Percentiles rank a stretch among this genome's conserved stretches.
phyloP scores from a whole-genome alignment of 2,888 invertebrate genomes.

The Chymomyza fuscimana region DNA sequence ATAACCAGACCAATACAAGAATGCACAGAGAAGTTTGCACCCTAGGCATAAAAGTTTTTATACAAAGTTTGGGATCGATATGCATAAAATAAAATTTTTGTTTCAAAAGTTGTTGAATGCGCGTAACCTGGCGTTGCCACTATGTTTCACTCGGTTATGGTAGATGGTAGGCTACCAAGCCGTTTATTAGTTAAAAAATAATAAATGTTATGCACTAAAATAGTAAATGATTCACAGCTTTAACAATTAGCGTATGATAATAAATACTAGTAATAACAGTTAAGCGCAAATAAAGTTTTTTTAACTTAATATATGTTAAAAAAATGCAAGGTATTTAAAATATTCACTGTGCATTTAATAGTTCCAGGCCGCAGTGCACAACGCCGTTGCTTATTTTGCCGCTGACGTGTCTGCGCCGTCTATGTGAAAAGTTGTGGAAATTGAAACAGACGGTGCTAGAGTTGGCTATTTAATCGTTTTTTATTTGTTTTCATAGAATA shows the following conservation, averaged over 20 bases:
- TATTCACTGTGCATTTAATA: not conserved
- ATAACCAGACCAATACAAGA: slow-evolving; percentile 67
- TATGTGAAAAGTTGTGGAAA: slow-evolving; percentile 52
- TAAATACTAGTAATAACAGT: too few relatives aligned
- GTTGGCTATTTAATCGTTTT: slow-evolving; percentile 40
- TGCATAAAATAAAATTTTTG: not conserved
- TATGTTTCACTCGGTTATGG: not conserved
- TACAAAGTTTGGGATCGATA: not conserved
- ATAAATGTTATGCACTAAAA: too few relatives aligned
- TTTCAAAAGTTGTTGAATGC: not conserved
- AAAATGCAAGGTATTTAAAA: not conserved
- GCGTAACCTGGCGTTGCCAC: not conserved
- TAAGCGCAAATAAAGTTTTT: not conserved
- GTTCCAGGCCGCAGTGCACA: not conserved
- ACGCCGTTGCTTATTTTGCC: slow-evolving; percentile 28
- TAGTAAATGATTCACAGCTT: too few relatives aligned
- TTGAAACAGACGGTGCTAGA: slow-evolving; percentile 56
- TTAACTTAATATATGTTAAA: not conserved
- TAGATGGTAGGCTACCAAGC: not conserved
- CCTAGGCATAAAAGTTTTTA: slow-evolving; percentile 15
- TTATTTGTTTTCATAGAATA: slow-evolving; percentile 55
- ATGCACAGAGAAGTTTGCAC: slow-evolving; percentile 75
- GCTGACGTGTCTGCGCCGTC: slow-evolving; percentile 77
- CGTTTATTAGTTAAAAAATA: not conserved
- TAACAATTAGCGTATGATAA: too few relatives aligned